Conservation (phyloP, 1,140 invertebrate species). For the Paracyclopina nana region DNA sequence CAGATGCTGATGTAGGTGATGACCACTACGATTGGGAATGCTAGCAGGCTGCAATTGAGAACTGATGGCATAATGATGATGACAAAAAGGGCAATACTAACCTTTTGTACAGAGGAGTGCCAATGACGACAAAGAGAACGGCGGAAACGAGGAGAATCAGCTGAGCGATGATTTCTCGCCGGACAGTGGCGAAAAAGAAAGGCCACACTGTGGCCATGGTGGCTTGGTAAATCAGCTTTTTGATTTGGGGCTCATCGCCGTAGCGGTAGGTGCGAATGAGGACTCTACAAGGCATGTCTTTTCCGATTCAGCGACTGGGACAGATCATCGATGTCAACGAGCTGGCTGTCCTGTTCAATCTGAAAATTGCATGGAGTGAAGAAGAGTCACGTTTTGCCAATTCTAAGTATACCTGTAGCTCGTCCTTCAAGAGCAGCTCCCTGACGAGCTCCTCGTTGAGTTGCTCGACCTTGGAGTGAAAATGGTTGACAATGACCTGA, state of each 20-base stretch:
- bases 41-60: background rate
- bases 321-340: conserved; percentile 5
- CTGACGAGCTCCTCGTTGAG: background rate
- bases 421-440: background rate
- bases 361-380: too few relatives aligned
- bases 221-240: background rate
- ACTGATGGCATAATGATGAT: too few relatives aligned
- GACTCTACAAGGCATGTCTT: background rate
- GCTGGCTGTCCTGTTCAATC: conserved; percentile 4
- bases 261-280: background rate
- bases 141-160: background rate
- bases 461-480: background rate
- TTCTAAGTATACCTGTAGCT: too few relatives aligned
- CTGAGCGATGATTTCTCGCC: background rate
- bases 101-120: too few relatives aligned
- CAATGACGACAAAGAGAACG: background rate
- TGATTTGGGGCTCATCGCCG: background rate
- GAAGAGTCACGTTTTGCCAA: too few relatives aligned
- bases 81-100: too few relatives aligned
- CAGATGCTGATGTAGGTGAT: background rate
- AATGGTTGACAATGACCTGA: conserved; percentile 2
- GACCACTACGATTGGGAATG: background rate
- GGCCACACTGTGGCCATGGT: background rate
- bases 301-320: background rate
- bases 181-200: background rate